Base-by-base conservation (phyloP, 2,113 vertebrate species). In the Dipodomys ordii region DNA sequence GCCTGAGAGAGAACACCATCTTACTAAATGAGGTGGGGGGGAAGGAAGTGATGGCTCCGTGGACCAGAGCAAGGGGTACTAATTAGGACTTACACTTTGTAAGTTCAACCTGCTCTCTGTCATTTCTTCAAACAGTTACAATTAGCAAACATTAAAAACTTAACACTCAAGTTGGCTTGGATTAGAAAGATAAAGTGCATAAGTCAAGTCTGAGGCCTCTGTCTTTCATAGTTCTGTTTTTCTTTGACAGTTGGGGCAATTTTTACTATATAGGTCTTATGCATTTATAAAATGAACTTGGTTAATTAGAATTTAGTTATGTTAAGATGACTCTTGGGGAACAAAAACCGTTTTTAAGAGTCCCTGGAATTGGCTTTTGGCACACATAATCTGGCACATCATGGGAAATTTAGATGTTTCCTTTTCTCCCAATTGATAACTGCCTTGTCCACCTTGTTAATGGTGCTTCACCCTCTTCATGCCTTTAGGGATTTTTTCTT, bases 11-110 rank as follows among this genome's bases (percentile, higher is more conserved):
- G 90, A 93, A 65, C 93, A 92, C 68, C 76, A 88, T 32, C 91
- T 97, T 90, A 94, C 83, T 96, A 95, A 96, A 49, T 49, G 49
- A 49, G 49, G 94, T 97, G 97, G 95, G 87, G 87, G 94, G 94
- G 97, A 90, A 65, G 53, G 94, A 95, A 77, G 1, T 72, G 30
- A 0, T 88, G 35, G 85, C 91, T 88, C 78, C 77, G 28, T 64
- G 39, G 95, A 93, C 94, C 96, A 96, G 86, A 96, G 93, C 8
- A 92, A 91, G 67, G 67, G 96, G 97, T 97, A 91, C 95, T 98
- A 93, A 96, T 96, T 93, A 96, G 19, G 23, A 65, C 76, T 23
- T 91, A 92, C 44, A 84, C 0, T 60, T 80, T 90, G 87, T 91
- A 87, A 60, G 81, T 92, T 89, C 89, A 93, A 93, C 79, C 82